Base-by-base conservation (phyloP, 23 tunicate genomes). In the Styela clava region DNA sequence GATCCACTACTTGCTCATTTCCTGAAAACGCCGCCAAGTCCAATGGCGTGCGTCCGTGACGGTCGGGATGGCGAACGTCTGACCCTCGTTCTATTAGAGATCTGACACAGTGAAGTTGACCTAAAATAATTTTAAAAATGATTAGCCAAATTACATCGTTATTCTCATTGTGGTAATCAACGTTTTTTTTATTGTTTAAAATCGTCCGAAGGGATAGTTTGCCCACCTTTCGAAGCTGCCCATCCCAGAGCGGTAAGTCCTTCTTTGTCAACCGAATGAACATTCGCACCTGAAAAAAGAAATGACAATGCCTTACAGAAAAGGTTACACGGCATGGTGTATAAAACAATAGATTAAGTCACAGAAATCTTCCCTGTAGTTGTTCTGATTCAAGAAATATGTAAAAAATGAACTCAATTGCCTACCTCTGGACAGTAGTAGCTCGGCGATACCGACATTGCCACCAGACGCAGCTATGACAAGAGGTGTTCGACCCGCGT, bases 191-290 rank as follows among this genome's bases (percentile, higher is more conserved):
- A n/a, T n/a, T n/a, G n/a, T n/a, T n/a, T n/a, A n/a, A n/a, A n/a
- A n/a, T n/a, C n/a, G n/a, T n/a, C n/a, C n/a, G n/a, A n/a, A n/a
- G n/a, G n/a, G n/a, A n/a, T n/a, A n/a, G n/a, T n/a, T 52, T 62
- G 1, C 34, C 79, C 74, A 88, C 98, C 98, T 84, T 88, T 74
- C 24, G 82, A 68, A 20, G 94, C 89, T 34, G 99, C 87, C 97
- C 97, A 87, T 30, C 90, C 73, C 44, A 96, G 82, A 33, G 99
- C 99, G 23, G 99, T 91, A 35, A 96, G 52, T 34, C 97, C 97
- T 78, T 96, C 99, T 35, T 86, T 78, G 72, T 96, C 99, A 22
- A 68, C 70, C 2, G 91, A 82, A 7, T 79, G 61, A 19, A 96
- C 79, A 84, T 84, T 85, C 61, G 96, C 90, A 52, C 99, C 95